Percentiles rank a stretch among this genome's conserved stretches.
These are phyloP conservation scores for Apteryx mantelli DNA, from an alignment of 2,113 vertebrate genomes.

Conservation along the genomic window DNA sequence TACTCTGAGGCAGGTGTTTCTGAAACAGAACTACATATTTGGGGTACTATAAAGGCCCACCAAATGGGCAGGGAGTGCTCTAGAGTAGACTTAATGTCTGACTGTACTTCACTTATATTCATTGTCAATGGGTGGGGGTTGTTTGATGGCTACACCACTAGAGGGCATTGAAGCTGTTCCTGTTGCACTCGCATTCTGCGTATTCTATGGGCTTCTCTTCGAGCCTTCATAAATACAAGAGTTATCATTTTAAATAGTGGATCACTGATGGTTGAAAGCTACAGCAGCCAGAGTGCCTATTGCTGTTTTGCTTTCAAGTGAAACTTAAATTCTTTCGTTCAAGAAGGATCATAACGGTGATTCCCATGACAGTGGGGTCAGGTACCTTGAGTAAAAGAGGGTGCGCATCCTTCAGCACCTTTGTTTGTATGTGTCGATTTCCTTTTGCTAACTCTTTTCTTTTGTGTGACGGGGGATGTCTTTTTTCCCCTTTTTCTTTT, in stretches of 20 bases:
- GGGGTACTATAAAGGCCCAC: not conserved
- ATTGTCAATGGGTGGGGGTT: not conserved
- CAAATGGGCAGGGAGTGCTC: not conserved
- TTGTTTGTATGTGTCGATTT: not conserved
- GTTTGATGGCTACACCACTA: not conserved
- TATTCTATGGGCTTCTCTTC: not conserved
- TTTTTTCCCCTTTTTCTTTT: not conserved
- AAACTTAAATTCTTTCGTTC: conserved; percentile 45
- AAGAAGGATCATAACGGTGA: conserved; percentile 26
- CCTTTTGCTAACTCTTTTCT: not conserved
- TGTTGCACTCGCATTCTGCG: not conserved
- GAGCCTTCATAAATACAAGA: not conserved
- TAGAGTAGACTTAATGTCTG: not conserved
- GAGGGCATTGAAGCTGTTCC: not conserved
- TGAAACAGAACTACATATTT: not conserved
- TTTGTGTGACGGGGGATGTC: not conserved
- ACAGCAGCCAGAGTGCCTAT: conserved; percentile 37
- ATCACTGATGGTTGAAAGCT: conserved; percentile 11
- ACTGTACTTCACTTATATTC: rapidly evolving
- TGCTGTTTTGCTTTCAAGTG: conserved; percentile 32
- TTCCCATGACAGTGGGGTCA: conserved; percentile 41
- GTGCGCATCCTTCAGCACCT: not conserved
- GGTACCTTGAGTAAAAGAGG: conserved; percentile 13
- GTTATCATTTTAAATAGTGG: not conserved
- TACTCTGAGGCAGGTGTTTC: not conserved